A percentile compares a stretch with the other conserved stretches of the same genome.
phyloP scores from a whole-genome alignment of 2,797 vertebrate species.

The Aerospiza tachiro region DNA sequence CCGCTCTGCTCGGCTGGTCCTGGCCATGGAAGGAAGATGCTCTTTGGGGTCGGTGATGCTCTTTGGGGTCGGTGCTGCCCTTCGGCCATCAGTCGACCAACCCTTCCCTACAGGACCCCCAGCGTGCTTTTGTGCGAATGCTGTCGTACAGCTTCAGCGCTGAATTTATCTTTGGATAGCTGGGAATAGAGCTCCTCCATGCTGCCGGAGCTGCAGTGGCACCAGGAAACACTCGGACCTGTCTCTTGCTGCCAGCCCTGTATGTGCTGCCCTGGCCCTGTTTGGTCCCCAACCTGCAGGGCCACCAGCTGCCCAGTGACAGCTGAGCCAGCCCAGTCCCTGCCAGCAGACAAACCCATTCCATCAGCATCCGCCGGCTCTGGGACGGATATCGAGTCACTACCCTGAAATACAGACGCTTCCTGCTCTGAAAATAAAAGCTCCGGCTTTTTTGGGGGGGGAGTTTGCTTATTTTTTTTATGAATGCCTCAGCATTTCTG shows the following conservation, averaged over 20 bases:
- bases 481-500: neutral
- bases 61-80: neutral
- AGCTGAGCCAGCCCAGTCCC: neutral
- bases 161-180: neutral
- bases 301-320: fast-evolving
- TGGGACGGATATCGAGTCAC: neutral
- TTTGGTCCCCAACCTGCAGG: neutral
- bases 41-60: neutral
- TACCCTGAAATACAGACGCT: neutral
- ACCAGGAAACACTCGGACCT: neutral
- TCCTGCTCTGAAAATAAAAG: neutral
- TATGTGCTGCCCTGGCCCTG: fast-evolving
- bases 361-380: fast-evolving
- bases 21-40: fast-evolving
- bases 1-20: neutral
- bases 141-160: fast-evolving
- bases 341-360: neutral
- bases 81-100: neutral
- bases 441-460: neutral
- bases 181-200: neutral
- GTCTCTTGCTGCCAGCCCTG: neutral
- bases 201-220: neutral
- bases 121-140: fast-evolving
- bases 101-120: neutral
- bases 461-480: neutral